Percentiles rank a stretch among this genome's conserved stretches.
Conservation (phyloP, 2,888 invertebrate species). For the Dorcus hopei region DNA sequence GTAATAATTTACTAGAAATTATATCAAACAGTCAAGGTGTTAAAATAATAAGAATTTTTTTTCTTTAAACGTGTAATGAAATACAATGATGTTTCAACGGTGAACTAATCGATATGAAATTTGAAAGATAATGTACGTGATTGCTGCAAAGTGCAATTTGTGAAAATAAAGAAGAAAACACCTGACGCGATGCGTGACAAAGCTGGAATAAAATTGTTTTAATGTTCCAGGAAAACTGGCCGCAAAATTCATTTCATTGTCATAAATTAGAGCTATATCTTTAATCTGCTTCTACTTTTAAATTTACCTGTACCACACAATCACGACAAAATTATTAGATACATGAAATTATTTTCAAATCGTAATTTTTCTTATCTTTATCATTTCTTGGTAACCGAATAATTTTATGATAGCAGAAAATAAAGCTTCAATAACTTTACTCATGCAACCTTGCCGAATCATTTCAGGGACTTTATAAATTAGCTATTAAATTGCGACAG, state of each 20-base stretch:
- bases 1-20: conserved; percentile 1
- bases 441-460: too few relatives aligned
- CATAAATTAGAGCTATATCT: conserved; percentile 19
- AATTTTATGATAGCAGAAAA: neutral
- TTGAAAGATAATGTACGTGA: conserved; percentile 7
- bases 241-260: conserved; percentile 19
- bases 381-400: too few relatives aligned
- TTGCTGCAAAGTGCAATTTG: conserved; percentile 10
- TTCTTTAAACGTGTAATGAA: neutral
- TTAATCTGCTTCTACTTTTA: conserved; percentile 13
- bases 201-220: conserved; percentile 18
- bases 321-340: conserved; percentile 5
- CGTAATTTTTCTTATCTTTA: neutral
- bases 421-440: too few relatives aligned
- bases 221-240: conserved; percentile 20
- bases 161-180: conserved; percentile 7
- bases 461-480: too few relatives aligned
- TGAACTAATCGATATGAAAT: conserved; percentile 6
- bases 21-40: neutral
- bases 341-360: neutral
- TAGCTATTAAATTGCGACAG: too few relatives aligned
- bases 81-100: neutral
- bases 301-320: conserved; percentile 9
- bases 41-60: neutral
- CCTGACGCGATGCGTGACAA: conserved; percentile 17